Evolutionary conservation across 2,797 vertebrate species (phyloP).

Genomic region (Rhyacichthys aspro): DNA sequence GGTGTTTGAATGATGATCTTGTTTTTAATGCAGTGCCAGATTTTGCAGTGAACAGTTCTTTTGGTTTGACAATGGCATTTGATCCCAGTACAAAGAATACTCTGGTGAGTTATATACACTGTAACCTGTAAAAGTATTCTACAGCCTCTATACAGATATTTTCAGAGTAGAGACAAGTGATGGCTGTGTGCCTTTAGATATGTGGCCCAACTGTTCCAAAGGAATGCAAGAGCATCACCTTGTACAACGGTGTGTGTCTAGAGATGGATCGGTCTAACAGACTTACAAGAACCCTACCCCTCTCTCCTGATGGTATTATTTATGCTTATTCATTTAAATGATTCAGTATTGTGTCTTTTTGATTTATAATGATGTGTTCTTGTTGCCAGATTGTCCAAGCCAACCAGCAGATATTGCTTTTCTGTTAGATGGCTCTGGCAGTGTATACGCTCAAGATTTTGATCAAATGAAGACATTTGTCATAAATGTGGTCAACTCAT

Average conservation of each 20-base stretch:
- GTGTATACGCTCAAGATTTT: neutral
- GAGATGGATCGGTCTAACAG: fast-evolving
- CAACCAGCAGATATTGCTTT: constrained; percentile 72
- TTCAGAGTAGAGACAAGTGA: neutral
- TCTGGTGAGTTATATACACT: constrained; percentile 53
- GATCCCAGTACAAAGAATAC: constrained; percentile 21
- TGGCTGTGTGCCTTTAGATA: constrained; percentile 42
- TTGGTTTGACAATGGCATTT: constrained; percentile 72
- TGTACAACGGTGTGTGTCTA: constrained; percentile 71
- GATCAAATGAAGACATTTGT: constrained; percentile 60
- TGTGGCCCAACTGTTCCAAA: constrained; percentile 79
- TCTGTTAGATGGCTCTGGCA: constrained; percentile 79
- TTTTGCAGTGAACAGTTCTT: constrained; percentile 74
- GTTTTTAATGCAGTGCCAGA: constrained; percentile 51
- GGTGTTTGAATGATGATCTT: neutral
- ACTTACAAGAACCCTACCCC: neutral
- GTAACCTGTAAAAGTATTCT: neutral
- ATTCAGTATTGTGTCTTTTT: neutral
- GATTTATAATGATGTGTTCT: neutral
- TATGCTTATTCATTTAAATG: neutral
- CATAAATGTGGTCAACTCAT: constrained; percentile 26
- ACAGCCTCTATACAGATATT: neutral
- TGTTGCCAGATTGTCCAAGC: constrained; percentile 60
- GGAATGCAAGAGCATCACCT: constrained; percentile 67
- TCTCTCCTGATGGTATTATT: constrained; percentile 44